Evolutionary conservation across 2,797 vertebrate species (phyloP), one percentile per base, ranked within the genome.

Genomic region (Allenopithecus nigroviridis): DNA sequence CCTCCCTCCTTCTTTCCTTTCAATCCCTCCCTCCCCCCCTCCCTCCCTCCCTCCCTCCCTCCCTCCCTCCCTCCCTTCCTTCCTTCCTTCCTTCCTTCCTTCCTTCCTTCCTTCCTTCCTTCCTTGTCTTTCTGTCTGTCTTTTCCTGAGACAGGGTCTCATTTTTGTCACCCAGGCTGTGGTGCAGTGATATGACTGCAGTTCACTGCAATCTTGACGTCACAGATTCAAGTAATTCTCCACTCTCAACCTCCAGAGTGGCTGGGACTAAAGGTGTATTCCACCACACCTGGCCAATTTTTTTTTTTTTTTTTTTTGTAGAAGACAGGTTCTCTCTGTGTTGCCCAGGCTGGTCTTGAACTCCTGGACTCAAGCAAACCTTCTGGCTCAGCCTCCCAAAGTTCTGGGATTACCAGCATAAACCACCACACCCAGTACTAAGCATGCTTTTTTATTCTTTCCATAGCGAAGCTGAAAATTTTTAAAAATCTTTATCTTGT

Each of bases 21-120:
- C n/a, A n/a, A n/a, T n/a, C n/a, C n/a, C n/a, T n/a, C n/a, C 46
- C 46, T 13, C 5, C 48, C 48, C 14, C 3, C 12, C 12, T 13
- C 3, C 12, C 2, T 13, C 2, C 13, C 3, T 14, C 1, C 14
- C 1, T 5, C 1, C 48, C 13, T 1, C 1, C 48, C 48, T 1
- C 2, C 48, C 16, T 5, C 0, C 48, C 5, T 17, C 14, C 1
- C 48, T 1, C 14, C 50, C 19, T 7, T 7, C 17, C 17, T 19
- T 19, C 14, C 48, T 1, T 5, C 14, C 48, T 17, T 48, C 48
- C 16, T 1, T 17, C 50, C 50, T 17, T 19, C 50, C 50, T 48
- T 14, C 50, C 16, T 1, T 6, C 48, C 16, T 5, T 50, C 5
- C 48, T 17, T 50, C 50, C 6, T 0, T 19, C 19, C 6, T 53